A percentile compares a stretch with the other conserved stretches of the same genome.
These are phyloP conservation scores for Athrips mouffetella DNA, from an alignment of 2,888 invertebrate genomes.

Conservation along the genomic window DNA sequence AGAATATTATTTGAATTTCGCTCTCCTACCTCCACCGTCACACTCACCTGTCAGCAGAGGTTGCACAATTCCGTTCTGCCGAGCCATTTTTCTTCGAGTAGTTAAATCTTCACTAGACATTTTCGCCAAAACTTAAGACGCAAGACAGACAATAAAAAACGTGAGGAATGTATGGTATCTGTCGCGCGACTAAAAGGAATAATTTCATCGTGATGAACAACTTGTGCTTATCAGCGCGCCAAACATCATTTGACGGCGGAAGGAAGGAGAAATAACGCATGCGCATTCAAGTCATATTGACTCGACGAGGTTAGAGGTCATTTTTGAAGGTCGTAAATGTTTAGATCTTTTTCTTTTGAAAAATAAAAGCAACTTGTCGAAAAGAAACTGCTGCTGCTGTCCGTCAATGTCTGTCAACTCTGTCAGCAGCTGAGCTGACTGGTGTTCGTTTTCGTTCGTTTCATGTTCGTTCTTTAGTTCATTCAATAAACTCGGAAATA, in stretches of 20 bases:
- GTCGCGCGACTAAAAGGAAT: constrained; percentile 62
- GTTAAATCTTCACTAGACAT: constrained; percentile 60
- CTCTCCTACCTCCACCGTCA: constrained; percentile 38
- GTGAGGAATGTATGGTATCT: constrained; percentile 54
- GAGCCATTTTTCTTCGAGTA: constrained; percentile 64
- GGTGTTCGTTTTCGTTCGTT: too few species aligned
- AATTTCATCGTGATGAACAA: constrained; percentile 66
- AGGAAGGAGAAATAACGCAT: constrained; percentile 47
- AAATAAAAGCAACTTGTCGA: too few species aligned
- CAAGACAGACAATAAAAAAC: constrained; percentile 35
- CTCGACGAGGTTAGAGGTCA: constrained; percentile 49
- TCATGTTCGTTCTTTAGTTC: too few species aligned
- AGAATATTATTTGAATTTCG: constrained; percentile 42
- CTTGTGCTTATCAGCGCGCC: constrained; percentile 65
- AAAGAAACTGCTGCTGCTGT: too few species aligned
- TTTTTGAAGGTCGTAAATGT: constrained; percentile 48
- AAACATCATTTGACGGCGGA: constrained; percentile 63
- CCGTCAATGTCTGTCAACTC: too few species aligned
- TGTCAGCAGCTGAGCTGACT: too few species aligned
- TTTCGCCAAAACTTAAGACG: constrained; percentile 38
- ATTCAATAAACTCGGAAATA: too few species aligned
- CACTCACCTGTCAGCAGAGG: constrained; percentile 91
- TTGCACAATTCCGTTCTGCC: constrained; percentile 91
- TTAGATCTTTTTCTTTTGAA: constrained; percentile 5
- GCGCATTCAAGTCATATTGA: constrained; percentile 58